phyloP scores from a whole-genome alignment of 2,113 vertebrate species.

The Carassius gibelio region DNA sequence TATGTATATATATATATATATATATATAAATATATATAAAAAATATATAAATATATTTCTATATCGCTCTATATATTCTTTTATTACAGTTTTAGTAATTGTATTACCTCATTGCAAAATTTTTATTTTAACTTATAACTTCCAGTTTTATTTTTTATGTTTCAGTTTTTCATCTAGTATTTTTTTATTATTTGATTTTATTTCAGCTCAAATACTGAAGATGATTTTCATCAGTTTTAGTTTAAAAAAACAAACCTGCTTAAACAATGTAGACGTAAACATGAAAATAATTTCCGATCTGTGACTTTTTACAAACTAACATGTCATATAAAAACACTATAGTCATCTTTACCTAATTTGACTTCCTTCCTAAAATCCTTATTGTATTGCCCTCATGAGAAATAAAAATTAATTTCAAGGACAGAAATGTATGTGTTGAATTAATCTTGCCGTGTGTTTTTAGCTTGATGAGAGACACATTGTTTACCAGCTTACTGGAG shows the following conservation, averaged over 20 bases:
- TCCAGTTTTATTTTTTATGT: background rate
- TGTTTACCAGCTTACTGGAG: conserved; percentile 65
- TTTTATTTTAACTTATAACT: no score
- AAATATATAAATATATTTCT: background rate
- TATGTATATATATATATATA: no score
- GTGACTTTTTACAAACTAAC: background rate
- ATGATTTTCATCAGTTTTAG: background rate
- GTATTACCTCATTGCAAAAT: background rate
- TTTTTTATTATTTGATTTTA: background rate
- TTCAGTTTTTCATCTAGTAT: background rate
- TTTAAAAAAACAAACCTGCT: background rate
- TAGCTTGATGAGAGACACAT: conserved; percentile 27
- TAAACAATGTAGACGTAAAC: background rate
- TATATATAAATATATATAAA: no score
- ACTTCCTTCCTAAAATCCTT: background rate
- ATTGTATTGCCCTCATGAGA: background rate
- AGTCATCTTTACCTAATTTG: background rate
- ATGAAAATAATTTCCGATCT: background rate
- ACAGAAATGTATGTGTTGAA: background rate
- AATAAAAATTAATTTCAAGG: background rate
- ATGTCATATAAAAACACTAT: background rate
- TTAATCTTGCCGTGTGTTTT: background rate
- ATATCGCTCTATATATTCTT: background rate
- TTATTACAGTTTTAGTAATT: background rate
- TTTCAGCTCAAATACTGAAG: background rate